Conservation (phyloP, 2,888 invertebrate genomes). For the Vanessa cardui region DNA sequence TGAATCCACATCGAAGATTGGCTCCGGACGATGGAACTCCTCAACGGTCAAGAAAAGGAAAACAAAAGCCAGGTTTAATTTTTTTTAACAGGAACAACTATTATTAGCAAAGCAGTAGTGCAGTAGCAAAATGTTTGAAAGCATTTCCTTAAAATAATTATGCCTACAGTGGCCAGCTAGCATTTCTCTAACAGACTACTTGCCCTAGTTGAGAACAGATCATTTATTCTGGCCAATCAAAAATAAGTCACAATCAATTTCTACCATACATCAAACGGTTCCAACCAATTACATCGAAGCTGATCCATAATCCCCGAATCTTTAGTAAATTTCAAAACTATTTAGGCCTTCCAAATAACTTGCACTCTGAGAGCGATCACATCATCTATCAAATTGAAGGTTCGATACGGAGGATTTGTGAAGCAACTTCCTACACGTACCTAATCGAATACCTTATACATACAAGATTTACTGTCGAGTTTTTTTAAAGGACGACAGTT, state of each 20-base stretch:
- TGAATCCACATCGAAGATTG: too few species aligned
- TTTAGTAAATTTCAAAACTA: conserved; percentile 37
- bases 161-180: too few species aligned
- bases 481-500: not conserved
- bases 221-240: too few species aligned
- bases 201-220: too few species aligned
- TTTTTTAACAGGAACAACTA: too few species aligned
- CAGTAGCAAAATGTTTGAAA: too few species aligned
- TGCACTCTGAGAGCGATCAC: conserved; percentile 45
- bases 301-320: conserved; percentile 20
- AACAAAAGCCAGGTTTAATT: too few species aligned
- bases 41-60: too few species aligned
- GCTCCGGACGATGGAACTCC: too few species aligned
- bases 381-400: conserved; percentile 52
- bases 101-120: too few species aligned
- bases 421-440: conserved; percentile 14
- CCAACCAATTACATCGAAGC: not conserved
- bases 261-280: conserved; percentile 3
- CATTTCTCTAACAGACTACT: too few species aligned
- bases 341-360: conserved; percentile 35
- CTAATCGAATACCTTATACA: conserved; percentile 27
- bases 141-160: too few species aligned
- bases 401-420: conserved; percentile 26
- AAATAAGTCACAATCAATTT: conserved; percentile 2
- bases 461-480: not conserved